Evolutionary conservation across 2,797 vertebrate genomes (phyloP), one percentile per base, ranked within the genome.

Genomic region (Spea hammondii): DNA sequence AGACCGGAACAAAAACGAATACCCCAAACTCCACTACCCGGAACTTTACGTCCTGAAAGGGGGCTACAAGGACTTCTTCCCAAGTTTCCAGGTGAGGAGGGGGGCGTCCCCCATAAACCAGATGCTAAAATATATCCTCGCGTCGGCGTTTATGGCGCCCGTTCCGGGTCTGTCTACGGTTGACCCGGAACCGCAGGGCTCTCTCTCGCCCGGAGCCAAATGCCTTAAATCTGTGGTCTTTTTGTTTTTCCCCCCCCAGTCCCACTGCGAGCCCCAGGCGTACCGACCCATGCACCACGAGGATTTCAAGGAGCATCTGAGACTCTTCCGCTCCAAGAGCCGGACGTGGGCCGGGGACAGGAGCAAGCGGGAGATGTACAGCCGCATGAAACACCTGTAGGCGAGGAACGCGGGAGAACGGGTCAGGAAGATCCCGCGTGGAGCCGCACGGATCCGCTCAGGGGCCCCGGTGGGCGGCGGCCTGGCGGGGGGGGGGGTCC

Each of bases 11-110:
- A 46, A 91, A 44, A 96, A 98, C 0, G 89, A 92, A 6, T 99
- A 98, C 79, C 96, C 96, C 0, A 88, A 85, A 51, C 95, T 98
- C 75, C 91, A 95, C 88, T 98, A 98, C 85, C 97, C 97, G 0
- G 96, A 98, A 84, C 92, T 98, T 60, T 99, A 98, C 57, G 83
- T 98, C 83, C 86, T 98, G 48, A 97, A 96, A 83, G 96, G 95
- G 0, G 97, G 97, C 3, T 99, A 99, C 91, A 95, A 94, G 71
- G 95, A 98, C 2, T 98, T 98, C 90, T 98, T 94, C 85, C 93
- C 89, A 0, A 86, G 89, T 17, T 93, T 91, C 79, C 88, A 94
- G 94, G 97, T 98, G 82, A 85, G 88, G 47, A 4, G 4, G 88
- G 3, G 4, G 17, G 32, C 32, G 32, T 2, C 32, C 32, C 32